Base-by-base conservation (phyloP, 1,140 invertebrate species). In the Zelostemma sp. region DNA sequence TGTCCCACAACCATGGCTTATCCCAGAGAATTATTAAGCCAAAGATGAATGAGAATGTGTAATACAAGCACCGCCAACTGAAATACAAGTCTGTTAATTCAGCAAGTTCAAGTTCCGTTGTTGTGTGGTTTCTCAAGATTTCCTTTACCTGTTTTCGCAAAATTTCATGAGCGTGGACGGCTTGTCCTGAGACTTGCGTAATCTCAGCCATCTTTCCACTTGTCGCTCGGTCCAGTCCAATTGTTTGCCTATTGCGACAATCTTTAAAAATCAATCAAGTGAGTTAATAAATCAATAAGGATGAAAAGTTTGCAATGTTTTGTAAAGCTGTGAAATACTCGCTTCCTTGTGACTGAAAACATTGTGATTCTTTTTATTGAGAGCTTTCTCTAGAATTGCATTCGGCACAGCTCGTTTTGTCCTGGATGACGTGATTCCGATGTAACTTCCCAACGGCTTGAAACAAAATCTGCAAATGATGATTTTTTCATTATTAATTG, bases 1-100 rank as follows among this genome's bases (percentile, higher is more conserved):
- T 95, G 76, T 97, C 91, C 94, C 93, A 97, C 65, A 98, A 87
- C 95, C 96, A 99, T 9, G 91, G 88, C 86, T 98, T 98, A 82
- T 96, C 91, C 94, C 94, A 97, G 19, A 98, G 86, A 61, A 93
- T 88, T 73, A 90, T 89, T 18, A 95, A 69, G 11, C 96, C 97
- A 86, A 92, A 97, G 9, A 90, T 85, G 80, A 97, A 97, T 45
- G 91, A 92, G 78, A 88, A 91, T 6, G 90, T 82, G 83, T 98
- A 98, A 86, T 97, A 98, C 1, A 91, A 86, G 82, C 92, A 95
- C 68, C 95, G 86, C 96, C 96, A 98, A 60, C 91, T 92, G 69
- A 48, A 87, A 85, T n/a, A n/a, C 33, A 35, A 35, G 6, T 9
- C 33, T 28, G 25, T 28, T 28, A 28, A 4, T 28, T 28, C n/a